These are phyloP conservation scores for Caenorhabditis sp. DNA, from an alignment of 2,888 invertebrate species.

Conservation along the genomic window DNA sequence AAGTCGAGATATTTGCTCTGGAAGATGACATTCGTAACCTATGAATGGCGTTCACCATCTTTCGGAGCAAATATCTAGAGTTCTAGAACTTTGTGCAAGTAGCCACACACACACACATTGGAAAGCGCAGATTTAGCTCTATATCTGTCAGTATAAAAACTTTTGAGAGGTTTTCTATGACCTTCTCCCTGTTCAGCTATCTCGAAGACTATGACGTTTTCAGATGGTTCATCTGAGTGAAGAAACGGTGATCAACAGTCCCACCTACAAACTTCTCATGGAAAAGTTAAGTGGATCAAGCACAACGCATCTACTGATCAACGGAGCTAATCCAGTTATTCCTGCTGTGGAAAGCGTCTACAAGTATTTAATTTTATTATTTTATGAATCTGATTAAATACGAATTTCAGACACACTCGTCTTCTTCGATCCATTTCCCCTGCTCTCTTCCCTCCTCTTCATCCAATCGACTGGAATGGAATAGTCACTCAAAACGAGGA, in stretches of 20 bases:
- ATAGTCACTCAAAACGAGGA: constrained; percentile 70
- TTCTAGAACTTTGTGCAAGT: too few relatives aligned
- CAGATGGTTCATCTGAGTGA: constrained; percentile 77
- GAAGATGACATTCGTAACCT: too few relatives aligned
- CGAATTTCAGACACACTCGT: constrained; percentile 48
- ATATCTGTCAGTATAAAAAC: too few relatives aligned
- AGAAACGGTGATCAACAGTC: constrained; percentile 63
- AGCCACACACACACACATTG: too few relatives aligned
- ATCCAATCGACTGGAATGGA: constrained; percentile 71
- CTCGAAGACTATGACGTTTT: neutral
- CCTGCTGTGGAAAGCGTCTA: constrained; percentile 79
- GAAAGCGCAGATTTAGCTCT: too few relatives aligned
- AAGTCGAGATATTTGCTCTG: too few relatives aligned
- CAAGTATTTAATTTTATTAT: constrained; percentile 35
- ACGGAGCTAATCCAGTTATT: constrained; percentile 73
- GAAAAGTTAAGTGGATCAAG: constrained; percentile 34
- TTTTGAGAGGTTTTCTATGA: too few relatives aligned
- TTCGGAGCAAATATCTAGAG: too few relatives aligned
- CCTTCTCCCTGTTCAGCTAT: too few relatives aligned
- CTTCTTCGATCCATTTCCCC: constrained; percentile 71
- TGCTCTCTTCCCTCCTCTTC: constrained; percentile 75
- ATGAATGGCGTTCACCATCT: too few relatives aligned
- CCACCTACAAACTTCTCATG: constrained; percentile 70
- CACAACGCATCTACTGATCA: constrained; percentile 73
- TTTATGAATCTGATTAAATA: neutral